Conservation (phyloP, 2,797 vertebrate species). For the Lutjanus argentimaculatus region DNA sequence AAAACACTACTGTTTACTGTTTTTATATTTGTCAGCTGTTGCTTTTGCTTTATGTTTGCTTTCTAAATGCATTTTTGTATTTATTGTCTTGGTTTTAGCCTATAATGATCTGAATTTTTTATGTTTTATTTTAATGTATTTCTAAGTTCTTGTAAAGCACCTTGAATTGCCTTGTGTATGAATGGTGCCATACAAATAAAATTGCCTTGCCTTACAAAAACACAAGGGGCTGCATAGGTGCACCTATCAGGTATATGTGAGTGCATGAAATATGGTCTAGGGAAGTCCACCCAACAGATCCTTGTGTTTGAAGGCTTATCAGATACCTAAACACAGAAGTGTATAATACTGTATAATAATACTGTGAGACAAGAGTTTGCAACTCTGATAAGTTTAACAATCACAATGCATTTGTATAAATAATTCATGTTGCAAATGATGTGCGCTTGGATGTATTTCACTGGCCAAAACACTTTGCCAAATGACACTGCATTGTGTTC, state of each 20-base stretch:
- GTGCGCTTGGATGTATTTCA: background rate
- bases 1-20: too few species aligned
- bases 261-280: background rate
- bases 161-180: too few species aligned
- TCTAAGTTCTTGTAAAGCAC: too few species aligned
- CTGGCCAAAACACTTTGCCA: background rate
- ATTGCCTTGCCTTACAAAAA: too few species aligned
- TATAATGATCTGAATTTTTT: too few species aligned
- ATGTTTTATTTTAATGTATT: too few species aligned
- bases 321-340: background rate
- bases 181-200: too few species aligned
- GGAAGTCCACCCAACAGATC: background rate
- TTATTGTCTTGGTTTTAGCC: too few species aligned
- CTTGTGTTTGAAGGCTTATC: background rate
- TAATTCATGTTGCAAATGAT: background rate
- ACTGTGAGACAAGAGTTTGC: background rate
- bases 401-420: background rate
- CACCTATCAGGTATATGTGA: background rate
- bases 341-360: too few species aligned
- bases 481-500: background rate
- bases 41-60: too few species aligned
- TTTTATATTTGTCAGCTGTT: too few species aligned
- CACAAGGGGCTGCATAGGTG: background rate
- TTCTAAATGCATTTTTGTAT: too few species aligned
- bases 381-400: background rate